Conservation (phyloP, 2,797 vertebrate genomes). For the Gymnothorax javanicus region DNA sequence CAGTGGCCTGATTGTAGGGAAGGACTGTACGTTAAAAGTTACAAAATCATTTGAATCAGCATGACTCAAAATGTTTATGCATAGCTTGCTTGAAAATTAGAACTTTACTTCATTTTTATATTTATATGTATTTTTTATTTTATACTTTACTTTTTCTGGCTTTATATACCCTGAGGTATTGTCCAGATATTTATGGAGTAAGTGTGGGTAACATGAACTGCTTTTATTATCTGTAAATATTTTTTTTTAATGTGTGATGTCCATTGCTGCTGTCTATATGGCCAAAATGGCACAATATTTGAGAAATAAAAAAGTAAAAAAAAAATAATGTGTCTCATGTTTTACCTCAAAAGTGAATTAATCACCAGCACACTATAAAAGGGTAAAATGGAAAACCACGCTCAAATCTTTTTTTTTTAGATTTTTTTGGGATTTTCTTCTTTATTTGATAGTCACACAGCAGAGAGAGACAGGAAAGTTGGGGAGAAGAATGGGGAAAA, state of each 20-base stretch:
- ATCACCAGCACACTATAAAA: background rate
- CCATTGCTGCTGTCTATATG: background rate
- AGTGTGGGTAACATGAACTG: background rate
- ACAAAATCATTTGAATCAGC: background rate
- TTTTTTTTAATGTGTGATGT: background rate
- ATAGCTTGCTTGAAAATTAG: background rate
- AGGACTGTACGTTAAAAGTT: background rate
- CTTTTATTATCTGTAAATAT: background rate
- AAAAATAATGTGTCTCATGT: background rate
- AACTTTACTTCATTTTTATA: background rate
- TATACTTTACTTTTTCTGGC: conserved; percentile 1
- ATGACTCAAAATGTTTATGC: background rate
- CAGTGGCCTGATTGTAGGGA: background rate
- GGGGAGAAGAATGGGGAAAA: too few relatives aligned
- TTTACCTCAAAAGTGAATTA: background rate
- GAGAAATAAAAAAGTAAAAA: background rate
- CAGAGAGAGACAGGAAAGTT: too few relatives aligned
- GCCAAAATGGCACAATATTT: background rate
- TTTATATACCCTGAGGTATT: background rate
- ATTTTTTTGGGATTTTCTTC: too few relatives aligned
- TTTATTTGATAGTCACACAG: too few relatives aligned
- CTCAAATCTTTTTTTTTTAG: too few relatives aligned
- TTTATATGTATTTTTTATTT: conserved; percentile 15
- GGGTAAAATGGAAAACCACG: background rate
- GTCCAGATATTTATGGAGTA: background rate